These are phyloP conservation scores for Lycodopsis pacificus DNA, from an alignment of 2,797 vertebrate species.

Conservation along the genomic window DNA sequence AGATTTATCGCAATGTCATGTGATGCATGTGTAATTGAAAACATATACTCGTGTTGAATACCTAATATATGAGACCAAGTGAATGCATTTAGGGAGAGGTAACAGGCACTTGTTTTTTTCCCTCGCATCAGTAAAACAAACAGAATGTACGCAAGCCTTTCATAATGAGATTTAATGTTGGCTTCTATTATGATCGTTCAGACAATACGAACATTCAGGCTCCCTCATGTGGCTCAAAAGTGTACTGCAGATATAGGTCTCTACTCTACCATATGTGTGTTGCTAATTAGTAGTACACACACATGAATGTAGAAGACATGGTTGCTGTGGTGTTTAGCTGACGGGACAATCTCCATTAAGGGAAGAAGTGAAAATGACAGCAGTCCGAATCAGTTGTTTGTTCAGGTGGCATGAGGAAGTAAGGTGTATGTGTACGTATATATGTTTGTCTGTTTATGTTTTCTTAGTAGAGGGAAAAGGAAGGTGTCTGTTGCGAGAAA, in stretches of 20 bases:
- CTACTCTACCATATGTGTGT: not conserved
- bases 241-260: not conserved
- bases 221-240: not conserved
- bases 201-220: not conserved
- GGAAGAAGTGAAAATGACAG: conserved; percentile 13
- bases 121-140: not conserved
- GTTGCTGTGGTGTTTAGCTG: not conserved
- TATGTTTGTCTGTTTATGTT: conserved; percentile 60
- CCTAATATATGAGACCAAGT: too few species aligned
- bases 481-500: conserved; percentile 66
- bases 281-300: not conserved
- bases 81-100: not conserved
- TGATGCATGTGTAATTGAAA: not conserved
- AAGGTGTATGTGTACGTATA: conserved; percentile 12
- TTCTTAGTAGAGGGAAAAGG: conserved; percentile 52
- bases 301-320: not conserved
- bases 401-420: conserved; percentile 21
- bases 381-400: conserved; percentile 14
- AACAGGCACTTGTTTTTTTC: too few species aligned
- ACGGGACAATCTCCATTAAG: conserved; percentile 1
- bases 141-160: too few species aligned
- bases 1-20: not conserved
- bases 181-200: not conserved
- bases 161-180: not conserved
- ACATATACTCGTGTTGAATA: not conserved